phyloP scores from a whole-genome alignment of 2,888 invertebrate species.

The Dascillus cervinus region DNA sequence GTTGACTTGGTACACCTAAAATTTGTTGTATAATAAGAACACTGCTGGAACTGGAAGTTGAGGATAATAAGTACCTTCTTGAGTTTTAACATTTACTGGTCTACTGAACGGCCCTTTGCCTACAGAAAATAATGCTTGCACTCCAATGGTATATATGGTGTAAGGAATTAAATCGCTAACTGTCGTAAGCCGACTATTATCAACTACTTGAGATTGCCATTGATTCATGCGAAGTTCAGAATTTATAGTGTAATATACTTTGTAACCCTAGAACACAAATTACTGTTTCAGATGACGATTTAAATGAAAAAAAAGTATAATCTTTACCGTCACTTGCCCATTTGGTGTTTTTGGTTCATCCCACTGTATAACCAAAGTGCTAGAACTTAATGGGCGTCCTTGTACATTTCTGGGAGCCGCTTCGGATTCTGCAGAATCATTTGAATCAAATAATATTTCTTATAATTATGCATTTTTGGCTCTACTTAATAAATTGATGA shows the following conservation, averaged over 20 bases:
- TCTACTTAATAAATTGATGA: too few relatives aligned
- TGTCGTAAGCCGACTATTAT: slow-evolving; percentile 77
- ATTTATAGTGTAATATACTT: slow-evolving; percentile 84
- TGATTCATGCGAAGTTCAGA: slow-evolving; percentile 70
- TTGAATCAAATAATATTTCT: too few relatives aligned
- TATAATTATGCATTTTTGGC: too few relatives aligned
- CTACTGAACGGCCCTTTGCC: slow-evolving; percentile 85
- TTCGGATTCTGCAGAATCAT: too few relatives aligned
- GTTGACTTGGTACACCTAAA: slow-evolving; percentile 95
- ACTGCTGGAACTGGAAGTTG: neutral
- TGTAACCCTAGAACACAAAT: slow-evolving; percentile 90
- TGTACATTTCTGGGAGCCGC: too few relatives aligned
- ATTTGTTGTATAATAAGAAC: too few relatives aligned
- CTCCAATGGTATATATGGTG: slow-evolving; percentile 84
- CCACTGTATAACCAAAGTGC: too few relatives aligned
- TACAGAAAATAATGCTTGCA: slow-evolving; percentile 79
- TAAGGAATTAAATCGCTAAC: slow-evolving; percentile 79
- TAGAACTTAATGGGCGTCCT: too few relatives aligned
- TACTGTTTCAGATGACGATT: too few relatives aligned
- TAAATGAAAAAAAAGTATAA: neutral
- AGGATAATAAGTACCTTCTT: slow-evolving; percentile 58
- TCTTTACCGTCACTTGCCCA: slow-evolving; percentile 81
- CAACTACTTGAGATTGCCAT: slow-evolving; percentile 83
- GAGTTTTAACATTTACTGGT: slow-evolving; percentile 85
- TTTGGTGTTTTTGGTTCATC: slow-evolving; percentile 90